A percentile compares a stretch with the other conserved stretches of the same genome.
phyloP scores from a whole-genome alignment of 2,888 invertebrate species.

The Mesorhabditis belari region DNA sequence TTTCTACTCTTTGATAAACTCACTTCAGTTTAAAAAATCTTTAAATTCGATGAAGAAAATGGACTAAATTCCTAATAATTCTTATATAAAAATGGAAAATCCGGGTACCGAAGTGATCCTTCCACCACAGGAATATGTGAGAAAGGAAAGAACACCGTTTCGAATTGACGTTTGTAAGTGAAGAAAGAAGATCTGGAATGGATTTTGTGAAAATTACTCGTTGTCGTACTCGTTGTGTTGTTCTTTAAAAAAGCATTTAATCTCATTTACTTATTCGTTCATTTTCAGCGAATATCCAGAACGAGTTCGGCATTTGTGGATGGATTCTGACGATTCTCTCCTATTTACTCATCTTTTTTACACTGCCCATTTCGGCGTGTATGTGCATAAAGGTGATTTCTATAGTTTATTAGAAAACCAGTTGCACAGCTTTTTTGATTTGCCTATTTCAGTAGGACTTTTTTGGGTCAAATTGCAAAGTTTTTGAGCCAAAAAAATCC shows the following conservation, averaged over 20 bases:
- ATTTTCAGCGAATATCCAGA: slow-evolving; percentile 52
- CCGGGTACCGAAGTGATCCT: neutral
- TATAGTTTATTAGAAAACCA: slow-evolving; percentile 35
- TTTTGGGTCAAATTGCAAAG: too few relatives aligned
- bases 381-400: slow-evolving; percentile 52
- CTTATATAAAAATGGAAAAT: too few relatives aligned
- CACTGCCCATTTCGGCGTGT: slow-evolving; percentile 50
- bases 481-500: too few relatives aligned
- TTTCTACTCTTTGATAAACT: too few relatives aligned
- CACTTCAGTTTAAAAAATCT: too few relatives aligned
- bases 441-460: too few relatives aligned
- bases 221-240: too few relatives aligned
- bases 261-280: neutral
- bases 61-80: too few relatives aligned
- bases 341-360: slow-evolving; percentile 48
- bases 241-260: too few relatives aligned
- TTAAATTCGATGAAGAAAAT: neutral
- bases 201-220: too few relatives aligned
- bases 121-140: neutral
- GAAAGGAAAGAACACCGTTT: neutral
- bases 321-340: slow-evolving; percentile 52
- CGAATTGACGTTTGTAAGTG: neutral
- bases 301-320: slow-evolving; percentile 52
- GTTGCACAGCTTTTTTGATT: slow-evolving; percentile 16
- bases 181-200: too few relatives aligned